Evolutionary conservation across 2,888 invertebrate species (phyloP).

Genomic region (Vesta saturnalis): DNA sequence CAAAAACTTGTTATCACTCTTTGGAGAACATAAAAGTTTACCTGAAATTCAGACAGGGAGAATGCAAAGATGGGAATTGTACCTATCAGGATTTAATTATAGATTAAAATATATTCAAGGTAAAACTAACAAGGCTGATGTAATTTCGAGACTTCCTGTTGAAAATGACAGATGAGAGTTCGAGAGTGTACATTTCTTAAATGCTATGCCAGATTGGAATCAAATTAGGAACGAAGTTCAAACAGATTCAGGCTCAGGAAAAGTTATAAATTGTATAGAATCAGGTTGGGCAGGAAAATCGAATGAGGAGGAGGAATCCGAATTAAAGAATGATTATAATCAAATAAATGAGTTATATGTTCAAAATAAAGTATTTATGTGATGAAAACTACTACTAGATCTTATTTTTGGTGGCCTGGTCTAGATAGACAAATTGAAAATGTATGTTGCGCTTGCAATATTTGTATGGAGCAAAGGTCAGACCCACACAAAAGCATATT

Average conservation of each 20-base stretch:
- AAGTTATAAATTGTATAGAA: neutral
- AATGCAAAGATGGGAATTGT: neutral
- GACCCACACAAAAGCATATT: conserved; percentile 28
- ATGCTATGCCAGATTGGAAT: neutral
- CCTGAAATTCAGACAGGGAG: neutral
- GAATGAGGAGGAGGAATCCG: neutral
- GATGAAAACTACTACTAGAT: neutral
- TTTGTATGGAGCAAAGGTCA: neutral
- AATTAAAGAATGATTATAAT: neutral
- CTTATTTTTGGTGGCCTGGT: conserved; percentile 32
- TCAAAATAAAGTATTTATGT: too few relatives aligned
- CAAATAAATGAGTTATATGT: neutral
- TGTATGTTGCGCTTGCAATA: conserved; percentile 25
- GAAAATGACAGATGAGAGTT: neutral
- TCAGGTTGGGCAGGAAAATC: neutral
- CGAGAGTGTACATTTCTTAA: neutral
- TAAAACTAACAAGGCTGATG: neutral
- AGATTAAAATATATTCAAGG: neutral
- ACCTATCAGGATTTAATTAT: neutral
- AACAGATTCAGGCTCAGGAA: neutral
- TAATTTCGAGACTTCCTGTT: neutral
- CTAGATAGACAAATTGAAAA: conserved; percentile 37
- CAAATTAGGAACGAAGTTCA: neutral
- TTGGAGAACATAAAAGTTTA: neutral
- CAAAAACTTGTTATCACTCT: neutral